These are phyloP conservation scores for Eubasilissa regina DNA, from an alignment of 1,140 invertebrate genomes.

Conservation along the genomic window DNA sequence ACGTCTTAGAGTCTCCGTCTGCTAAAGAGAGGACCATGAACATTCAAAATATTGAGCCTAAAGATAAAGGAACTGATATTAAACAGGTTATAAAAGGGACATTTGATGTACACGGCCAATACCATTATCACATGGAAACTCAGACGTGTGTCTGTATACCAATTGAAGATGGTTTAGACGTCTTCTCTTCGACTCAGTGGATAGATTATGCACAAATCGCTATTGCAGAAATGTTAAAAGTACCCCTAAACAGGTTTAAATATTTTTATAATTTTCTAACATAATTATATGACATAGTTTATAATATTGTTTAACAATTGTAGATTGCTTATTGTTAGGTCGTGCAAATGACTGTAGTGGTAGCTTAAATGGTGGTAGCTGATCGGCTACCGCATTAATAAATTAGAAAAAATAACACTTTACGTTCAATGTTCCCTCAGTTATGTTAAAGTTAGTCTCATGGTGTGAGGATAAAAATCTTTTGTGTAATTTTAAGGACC, in stretches of 20 bases:
- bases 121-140: conserved; percentile 74
- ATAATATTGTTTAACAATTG: too few species aligned
- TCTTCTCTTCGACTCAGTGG: conserved; percentile 79
- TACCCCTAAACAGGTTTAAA: conserved; percentile 67
- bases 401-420: too few species aligned
- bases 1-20: conserved; percentile 65
- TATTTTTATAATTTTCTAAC: too few species aligned
- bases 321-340: too few species aligned
- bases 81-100: conserved; percentile 64
- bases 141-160: conserved; percentile 77
- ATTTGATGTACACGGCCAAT: conserved; percentile 64
- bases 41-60: conserved; percentile 63
- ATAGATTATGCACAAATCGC: conserved; percentile 76
- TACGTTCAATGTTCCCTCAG: too few species aligned
- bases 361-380: too few species aligned
- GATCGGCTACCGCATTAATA: too few species aligned
- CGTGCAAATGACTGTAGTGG: too few species aligned
- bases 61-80: conserved; percentile 65
- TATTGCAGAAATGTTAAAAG: conserved; percentile 74
- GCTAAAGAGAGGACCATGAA: conserved; percentile 62
- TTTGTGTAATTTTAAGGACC: too few species aligned
- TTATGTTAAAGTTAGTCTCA: too few species aligned
- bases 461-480: too few species aligned
- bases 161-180: conserved; percentile 78
- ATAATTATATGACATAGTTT: too few species aligned